These are phyloP conservation scores for Scolopax mira DNA, from an alignment of 2,113 vertebrate genomes.

Conservation along the genomic window DNA sequence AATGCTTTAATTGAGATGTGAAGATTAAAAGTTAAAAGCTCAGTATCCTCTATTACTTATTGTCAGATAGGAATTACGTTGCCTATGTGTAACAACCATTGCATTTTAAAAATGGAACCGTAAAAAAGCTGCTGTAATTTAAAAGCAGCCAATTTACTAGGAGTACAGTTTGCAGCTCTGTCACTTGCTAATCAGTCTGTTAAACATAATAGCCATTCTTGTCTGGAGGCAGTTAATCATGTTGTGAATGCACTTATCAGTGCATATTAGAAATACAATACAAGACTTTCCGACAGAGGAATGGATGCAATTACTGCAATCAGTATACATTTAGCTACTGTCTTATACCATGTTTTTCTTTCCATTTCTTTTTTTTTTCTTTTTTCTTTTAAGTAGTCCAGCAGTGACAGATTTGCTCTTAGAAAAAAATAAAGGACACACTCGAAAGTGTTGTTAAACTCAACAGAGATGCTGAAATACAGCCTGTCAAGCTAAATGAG, in stretches of 20 bases:
- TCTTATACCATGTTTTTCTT: conserved; percentile 34
- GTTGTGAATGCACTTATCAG: conserved; percentile 74
- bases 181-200: conserved; percentile 73
- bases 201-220: conserved; percentile 73
- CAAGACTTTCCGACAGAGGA: conserved; percentile 51
- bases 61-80: conserved; percentile 48
- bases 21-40: conserved; percentile 51
- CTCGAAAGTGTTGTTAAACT: neutral
- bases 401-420: neutral
- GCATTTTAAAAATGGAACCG: conserved; percentile 57
- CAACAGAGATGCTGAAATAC: neutral
- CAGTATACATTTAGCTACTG: conserved; percentile 62
- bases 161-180: conserved; percentile 35
- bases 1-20: conserved; percentile 56
- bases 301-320: conserved; percentile 70
- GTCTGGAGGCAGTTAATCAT: conserved; percentile 75
- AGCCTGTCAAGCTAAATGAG: neutral
- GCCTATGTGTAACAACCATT: conserved; percentile 54
- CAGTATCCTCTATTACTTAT: conserved; percentile 24
- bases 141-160: conserved; percentile 66
- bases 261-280: conserved; percentile 67
- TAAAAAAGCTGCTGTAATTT: conserved; percentile 63
- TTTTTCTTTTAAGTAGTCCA: neutral
- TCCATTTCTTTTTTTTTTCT: neutral
- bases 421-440: neutral